These are phyloP conservation scores for Pterostichus niger DNA, from an alignment of 2,888 invertebrate genomes.

Conservation along the genomic window DNA sequence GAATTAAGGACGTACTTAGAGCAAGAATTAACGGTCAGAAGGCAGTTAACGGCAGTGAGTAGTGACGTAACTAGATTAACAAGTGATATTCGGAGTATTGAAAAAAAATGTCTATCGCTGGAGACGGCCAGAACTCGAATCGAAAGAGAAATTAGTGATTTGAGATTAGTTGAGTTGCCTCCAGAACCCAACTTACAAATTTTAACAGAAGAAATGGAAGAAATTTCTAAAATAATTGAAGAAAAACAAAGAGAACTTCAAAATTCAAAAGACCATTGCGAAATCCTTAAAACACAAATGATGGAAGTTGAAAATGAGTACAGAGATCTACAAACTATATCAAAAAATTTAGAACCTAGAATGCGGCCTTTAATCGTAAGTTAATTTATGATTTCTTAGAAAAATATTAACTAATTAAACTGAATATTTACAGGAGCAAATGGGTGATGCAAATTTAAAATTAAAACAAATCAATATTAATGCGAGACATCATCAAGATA, in stretches of 20 bases:
- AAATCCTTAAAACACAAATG: constrained; percentile 72
- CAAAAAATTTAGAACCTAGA: constrained; percentile 72
- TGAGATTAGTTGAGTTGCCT: constrained; percentile 73
- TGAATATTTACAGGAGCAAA: constrained; percentile 75
- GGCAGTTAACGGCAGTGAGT: constrained; percentile 71
- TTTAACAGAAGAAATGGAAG: constrained; percentile 73
- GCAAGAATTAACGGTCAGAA: constrained; percentile 70
- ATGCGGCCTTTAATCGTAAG: constrained; percentile 72
- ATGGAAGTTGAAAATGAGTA: constrained; percentile 75
- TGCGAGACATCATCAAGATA: constrained; percentile 71
- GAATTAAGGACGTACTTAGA: constrained; percentile 76
- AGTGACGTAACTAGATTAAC: constrained; percentile 71
- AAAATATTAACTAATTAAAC: neutral
- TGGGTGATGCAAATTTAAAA: constrained; percentile 77
- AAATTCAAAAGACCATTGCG: constrained; percentile 72
- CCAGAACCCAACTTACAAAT: constrained; percentile 73
- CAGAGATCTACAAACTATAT: constrained; percentile 72
- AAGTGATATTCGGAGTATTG: constrained; percentile 71
- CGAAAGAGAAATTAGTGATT: constrained; percentile 71
- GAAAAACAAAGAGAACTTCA: constrained; percentile 75
- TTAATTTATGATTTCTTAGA: neutral
- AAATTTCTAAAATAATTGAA: constrained; percentile 75
- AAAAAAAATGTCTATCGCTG: constrained; percentile 72
- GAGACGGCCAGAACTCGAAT: constrained; percentile 70
- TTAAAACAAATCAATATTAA: constrained; percentile 74